These are phyloP conservation scores for Bucorvus abyssinicus DNA, from an alignment of 2,797 vertebrate genomes.

Conservation along the genomic window DNA sequence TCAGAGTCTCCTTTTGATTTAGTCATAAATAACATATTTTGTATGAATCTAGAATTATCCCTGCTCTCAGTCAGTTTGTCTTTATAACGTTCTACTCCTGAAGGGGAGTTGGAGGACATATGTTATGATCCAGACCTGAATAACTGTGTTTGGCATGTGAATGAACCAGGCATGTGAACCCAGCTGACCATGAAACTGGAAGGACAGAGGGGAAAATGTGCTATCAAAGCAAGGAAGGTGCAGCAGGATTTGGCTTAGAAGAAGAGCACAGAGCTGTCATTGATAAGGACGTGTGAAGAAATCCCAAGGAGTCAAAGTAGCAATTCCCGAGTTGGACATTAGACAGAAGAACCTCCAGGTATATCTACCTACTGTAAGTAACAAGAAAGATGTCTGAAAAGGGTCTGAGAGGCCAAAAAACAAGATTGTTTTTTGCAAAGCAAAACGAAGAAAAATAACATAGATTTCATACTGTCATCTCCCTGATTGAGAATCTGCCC, in stretches of 20 bases:
- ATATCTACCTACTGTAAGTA: background rate
- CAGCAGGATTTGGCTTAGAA: background rate
- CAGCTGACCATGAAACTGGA: background rate
- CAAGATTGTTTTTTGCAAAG: background rate
- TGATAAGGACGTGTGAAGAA: background rate
- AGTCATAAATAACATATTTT: background rate
- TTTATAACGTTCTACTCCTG: background rate
- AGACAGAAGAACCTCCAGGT: background rate
- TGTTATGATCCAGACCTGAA: background rate
- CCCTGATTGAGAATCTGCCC: background rate
- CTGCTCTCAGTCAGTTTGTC: background rate
- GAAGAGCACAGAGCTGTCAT: background rate
- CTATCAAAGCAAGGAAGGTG: background rate
- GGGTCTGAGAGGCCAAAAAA: background rate
- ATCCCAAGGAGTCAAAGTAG: background rate
- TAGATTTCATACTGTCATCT: background rate
- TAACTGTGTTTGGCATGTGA: background rate
- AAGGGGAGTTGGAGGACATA: background rate
- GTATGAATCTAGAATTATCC: background rate
- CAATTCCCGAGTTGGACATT: background rate
- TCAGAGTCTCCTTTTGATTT: background rate
- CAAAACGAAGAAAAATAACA: background rate
- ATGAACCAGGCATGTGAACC: background rate
- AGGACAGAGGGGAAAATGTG: background rate
- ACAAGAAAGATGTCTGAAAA: background rate